These are phyloP conservation scores for Pachyrhynchus sulphureomaculatus DNA, from an alignment of 1,140 invertebrate species.

Conservation along the genomic window DNA sequence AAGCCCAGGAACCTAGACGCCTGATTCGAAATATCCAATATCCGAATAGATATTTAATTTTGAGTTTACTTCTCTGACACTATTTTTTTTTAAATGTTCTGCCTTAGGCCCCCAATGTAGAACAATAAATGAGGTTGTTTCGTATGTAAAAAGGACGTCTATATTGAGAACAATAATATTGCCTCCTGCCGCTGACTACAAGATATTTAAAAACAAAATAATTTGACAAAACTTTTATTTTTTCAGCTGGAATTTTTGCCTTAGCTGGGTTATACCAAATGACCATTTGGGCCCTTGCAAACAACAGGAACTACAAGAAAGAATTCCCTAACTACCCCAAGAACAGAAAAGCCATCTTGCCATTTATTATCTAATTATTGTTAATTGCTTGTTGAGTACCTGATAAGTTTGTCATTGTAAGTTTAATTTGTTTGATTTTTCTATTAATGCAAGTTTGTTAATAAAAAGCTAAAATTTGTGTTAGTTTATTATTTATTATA, in stretches of 20 bases:
- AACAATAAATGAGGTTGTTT: too few relatives aligned
- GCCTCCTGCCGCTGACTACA: too few relatives aligned
- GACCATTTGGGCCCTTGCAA: slow-evolving; percentile 94
- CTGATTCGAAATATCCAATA: too few relatives aligned
- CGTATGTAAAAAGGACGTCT: too few relatives aligned
- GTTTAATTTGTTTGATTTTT: not conserved
- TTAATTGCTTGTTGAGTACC: not conserved
- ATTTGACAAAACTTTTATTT: too few relatives aligned
- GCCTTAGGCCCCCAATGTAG: too few relatives aligned
- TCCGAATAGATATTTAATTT: too few relatives aligned
- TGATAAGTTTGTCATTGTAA: not conserved
- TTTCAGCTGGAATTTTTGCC: slow-evolving; percentile 86
- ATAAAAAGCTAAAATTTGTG: slow-evolving; percentile 2
- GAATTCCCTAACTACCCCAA: slow-evolving; percentile 96
- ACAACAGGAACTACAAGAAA: slow-evolving; percentile 93
- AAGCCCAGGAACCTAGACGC: too few relatives aligned
- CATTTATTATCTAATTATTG: slow-evolving; percentile 83
- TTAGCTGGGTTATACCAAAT: slow-evolving; percentile 95
- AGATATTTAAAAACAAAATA: too few relatives aligned
- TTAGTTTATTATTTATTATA: not conserved
- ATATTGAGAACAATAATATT: too few relatives aligned
- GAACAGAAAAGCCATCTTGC: slow-evolving; percentile 87
- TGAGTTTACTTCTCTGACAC: too few relatives aligned
- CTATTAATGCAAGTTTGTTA: not conserved
- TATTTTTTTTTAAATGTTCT: too few relatives aligned